These are phyloP conservation scores for Magallana ariakensis DNA, from an alignment of 1,140 invertebrate genomes.

Conservation along the genomic window DNA sequence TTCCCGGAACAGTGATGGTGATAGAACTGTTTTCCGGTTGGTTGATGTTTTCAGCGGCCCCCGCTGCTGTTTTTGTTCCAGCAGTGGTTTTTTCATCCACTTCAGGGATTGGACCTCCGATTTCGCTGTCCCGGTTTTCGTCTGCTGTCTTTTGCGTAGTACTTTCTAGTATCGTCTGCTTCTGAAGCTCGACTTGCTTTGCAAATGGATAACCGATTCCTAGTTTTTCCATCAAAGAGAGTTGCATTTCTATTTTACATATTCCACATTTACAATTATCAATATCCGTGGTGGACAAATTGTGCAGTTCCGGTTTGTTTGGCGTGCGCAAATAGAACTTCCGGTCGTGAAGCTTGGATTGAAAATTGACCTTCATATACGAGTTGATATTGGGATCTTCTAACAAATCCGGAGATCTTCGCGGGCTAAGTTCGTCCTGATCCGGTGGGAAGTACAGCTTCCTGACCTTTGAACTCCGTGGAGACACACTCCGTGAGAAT, in stretches of 20 bases:
- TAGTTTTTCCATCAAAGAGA: conserved; percentile 61
- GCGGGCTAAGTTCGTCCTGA: not conserved
- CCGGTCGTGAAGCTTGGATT: conserved; percentile 63
- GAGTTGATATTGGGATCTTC: conserved; percentile 41
- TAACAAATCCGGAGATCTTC: not conserved
- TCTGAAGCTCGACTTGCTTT: conserved; percentile 1
- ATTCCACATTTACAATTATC: conserved; percentile 66
- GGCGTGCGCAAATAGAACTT: conserved; percentile 69
- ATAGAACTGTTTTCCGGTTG: conserved; percentile 40
- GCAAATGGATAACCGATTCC: conserved; percentile 8
- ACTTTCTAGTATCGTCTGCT: not conserved
- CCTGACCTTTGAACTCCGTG: conserved; percentile 4
- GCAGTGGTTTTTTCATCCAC: not conserved
- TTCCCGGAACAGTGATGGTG: conserved; percentile 53
- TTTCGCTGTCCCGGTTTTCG: not conserved
- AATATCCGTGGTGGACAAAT: conserved; percentile 47
- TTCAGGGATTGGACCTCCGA: not conserved
- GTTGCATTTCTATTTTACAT: conserved; percentile 67
- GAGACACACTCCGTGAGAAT: conserved; percentile 36
- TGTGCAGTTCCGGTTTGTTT: conserved; percentile 13
- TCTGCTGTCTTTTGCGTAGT: not conserved
- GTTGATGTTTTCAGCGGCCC: not conserved
- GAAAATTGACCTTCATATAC: conserved; percentile 63
- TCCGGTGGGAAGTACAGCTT: conserved; percentile 50
- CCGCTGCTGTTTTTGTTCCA: not conserved